Base-by-base conservation (phyloP, 1,140 invertebrate genomes). In the Listronotus bonariensis region DNA sequence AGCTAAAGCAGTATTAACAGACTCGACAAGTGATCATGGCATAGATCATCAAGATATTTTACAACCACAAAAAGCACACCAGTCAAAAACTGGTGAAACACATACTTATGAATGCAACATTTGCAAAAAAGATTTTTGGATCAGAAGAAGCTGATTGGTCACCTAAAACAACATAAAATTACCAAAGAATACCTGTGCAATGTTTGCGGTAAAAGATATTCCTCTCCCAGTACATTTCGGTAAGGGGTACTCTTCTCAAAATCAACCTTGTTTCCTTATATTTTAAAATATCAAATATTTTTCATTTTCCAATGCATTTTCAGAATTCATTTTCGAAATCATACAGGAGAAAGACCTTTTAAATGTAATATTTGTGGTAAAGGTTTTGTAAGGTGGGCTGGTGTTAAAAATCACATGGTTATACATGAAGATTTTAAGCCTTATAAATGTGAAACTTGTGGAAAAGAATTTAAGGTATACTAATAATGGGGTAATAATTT, bases 311-410 rank as follows among this genome's bases (percentile, higher is more conserved):
- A 10, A 36, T 36, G 11, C 34, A 36, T 45, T 42, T 76, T 76
- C 45, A 59, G 70, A 49, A 69, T 76, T 14, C 77, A 78, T 53
- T 75, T 77, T 69, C 68, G 76, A 56, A 76, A 73, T 26, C 82
- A 82, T 68, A 81, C 77, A 8, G 79, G 80, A 0, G 78, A 81
- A 69, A 72, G 77, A 63, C 77, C 78, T 12, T 80, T 80, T 64
- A 74, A 75, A 46, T 82, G 80, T 66, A 74, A 79, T 36, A 69
- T 79, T 8, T 80, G 79, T 61, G 61, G 73, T 15, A 78, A 77
- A 55, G 73, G 71, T 10, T 78, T 73, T 73, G 55, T 61, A 31
- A 46, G 75, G 45, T 75, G 71, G 69, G 74, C 72, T 12, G 75
- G 74, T 15, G 71, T 77, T 20, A 38, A 46, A 20, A 45, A 17